Evolutionary conservation across 1,140 invertebrate species (phyloP).

Genomic region (Achatina immaculata): DNA sequence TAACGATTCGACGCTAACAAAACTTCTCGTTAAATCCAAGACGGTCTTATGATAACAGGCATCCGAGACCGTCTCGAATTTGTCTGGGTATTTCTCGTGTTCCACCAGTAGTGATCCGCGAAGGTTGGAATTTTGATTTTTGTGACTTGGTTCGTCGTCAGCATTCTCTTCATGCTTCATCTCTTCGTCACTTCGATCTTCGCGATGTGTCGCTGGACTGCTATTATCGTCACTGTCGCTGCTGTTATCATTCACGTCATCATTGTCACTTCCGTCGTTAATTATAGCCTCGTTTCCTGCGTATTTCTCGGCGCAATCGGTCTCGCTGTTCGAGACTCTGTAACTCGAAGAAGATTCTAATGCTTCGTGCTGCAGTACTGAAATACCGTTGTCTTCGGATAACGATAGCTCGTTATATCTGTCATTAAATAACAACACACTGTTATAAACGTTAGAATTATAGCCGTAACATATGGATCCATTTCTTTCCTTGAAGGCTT

Average conservation of each 20-base stretch:
- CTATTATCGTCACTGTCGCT: neutral
- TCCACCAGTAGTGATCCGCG: neutral
- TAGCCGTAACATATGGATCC: neutral
- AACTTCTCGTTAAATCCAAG: neutral
- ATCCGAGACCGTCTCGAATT: neutral
- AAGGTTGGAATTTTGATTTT: neutral
- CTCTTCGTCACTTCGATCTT: neutral
- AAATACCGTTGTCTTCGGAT: neutral
- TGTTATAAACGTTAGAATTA: neutral
- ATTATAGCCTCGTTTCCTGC: neutral
- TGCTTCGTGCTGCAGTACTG: neutral
- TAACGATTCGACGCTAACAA: neutral
- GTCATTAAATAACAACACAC: too few species aligned
- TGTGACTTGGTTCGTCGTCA: neutral
- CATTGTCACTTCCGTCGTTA: neutral
- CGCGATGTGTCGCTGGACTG: neutral
- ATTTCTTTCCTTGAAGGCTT: neutral
- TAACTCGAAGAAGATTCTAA: neutral
- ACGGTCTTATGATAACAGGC: neutral
- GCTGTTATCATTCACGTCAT: neutral
- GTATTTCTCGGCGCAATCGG: too few species aligned
- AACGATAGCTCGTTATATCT: too few species aligned
- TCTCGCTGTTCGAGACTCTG: neutral
- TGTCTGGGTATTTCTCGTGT: neutral
- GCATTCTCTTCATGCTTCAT: neutral